Percentiles rank a stretch among this genome's conserved stretches.
Evolutionary conservation across 2,797 vertebrate genomes (phyloP).

Genomic region (Cossypha heuglini): DNA sequence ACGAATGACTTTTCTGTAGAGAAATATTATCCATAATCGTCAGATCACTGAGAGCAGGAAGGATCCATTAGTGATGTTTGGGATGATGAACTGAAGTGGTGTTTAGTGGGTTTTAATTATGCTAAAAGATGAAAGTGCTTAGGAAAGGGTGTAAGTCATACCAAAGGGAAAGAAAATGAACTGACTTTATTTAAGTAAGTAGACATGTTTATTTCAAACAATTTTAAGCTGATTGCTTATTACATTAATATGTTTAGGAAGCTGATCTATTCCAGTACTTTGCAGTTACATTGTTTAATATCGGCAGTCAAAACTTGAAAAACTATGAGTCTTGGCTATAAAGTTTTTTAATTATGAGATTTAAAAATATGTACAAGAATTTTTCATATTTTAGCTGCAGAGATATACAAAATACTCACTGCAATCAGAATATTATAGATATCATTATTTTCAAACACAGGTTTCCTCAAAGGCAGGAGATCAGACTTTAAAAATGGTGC

Average conservation of each 20-base stretch:
- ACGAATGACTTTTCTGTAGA: not conserved
- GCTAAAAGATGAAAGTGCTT: not conserved
- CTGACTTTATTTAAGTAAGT: constrained; percentile 13
- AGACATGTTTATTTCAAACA: constrained; percentile 24
- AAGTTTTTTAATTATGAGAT: not conserved
- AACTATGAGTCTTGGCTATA: not conserved
- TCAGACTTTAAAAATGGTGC: not conserved
- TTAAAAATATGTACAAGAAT: not conserved
- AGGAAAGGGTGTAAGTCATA: not conserved
- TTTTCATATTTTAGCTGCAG: not conserved
- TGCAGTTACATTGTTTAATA: not conserved
- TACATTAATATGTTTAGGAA: not conserved
- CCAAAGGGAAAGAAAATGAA: constrained; percentile 12
- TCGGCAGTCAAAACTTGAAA: not conserved
- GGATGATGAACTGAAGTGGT: constrained; percentile 29
- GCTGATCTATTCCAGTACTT: not conserved
- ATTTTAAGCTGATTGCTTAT: constrained; percentile 11
- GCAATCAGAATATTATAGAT: not conserved
- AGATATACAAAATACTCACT: not conserved
- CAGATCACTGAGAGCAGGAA: constrained; percentile 17
- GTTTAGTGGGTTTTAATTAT: constrained; percentile 53
- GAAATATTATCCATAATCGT: constrained; percentile 23
- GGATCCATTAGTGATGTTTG: not conserved
- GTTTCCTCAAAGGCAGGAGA: not conserved
- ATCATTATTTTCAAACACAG: not conserved